Conservation (phyloP, 1,140 invertebrate species). For the Penaeus japonicus region DNA sequence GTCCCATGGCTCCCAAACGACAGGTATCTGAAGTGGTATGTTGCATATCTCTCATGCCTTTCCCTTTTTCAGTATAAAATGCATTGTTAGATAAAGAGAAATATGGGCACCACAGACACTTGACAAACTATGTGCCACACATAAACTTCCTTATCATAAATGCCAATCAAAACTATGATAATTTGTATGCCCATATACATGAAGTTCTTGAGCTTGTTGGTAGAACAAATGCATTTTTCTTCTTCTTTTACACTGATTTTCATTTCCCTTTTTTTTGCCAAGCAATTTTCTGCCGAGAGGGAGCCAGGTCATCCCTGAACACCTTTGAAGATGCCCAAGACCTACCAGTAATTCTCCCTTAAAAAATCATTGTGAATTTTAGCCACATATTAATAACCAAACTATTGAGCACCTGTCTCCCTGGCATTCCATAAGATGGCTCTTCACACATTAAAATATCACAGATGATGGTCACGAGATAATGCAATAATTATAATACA, state of each 20-base stretch:
- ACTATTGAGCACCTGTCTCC: constrained; percentile 54
- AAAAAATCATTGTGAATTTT: constrained; percentile 35
- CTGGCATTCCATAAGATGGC: constrained; percentile 55
- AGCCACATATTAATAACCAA: constrained; percentile 46
- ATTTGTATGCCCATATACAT: no score
- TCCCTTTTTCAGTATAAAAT: not conserved
- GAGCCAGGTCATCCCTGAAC: constrained; percentile 21
- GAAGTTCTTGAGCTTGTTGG: no score
- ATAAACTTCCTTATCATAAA: no score
- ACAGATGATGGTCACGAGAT: constrained; percentile 54
- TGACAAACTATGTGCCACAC: no score
- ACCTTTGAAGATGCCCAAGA: constrained; percentile 47
- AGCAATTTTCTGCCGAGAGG: not conserved
- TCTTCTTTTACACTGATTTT: no score
- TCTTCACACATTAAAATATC: constrained; percentile 56
- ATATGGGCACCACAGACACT: no score
- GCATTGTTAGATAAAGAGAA: no score
- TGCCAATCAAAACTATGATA: no score
- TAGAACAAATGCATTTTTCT: no score
- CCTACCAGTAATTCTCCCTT: constrained; percentile 39
- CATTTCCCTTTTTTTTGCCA: no score
- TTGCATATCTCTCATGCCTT: constrained; percentile 8
- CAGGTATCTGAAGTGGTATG: constrained; percentile 16
- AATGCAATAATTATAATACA: constrained; percentile 40
- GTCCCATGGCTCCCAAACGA: constrained; percentile 31